A percentile compares a stretch with the other conserved stretches of the same genome.
Evolutionary conservation across 2,797 vertebrate species (phyloP).

Genomic region (Dipus sagitta): DNA sequence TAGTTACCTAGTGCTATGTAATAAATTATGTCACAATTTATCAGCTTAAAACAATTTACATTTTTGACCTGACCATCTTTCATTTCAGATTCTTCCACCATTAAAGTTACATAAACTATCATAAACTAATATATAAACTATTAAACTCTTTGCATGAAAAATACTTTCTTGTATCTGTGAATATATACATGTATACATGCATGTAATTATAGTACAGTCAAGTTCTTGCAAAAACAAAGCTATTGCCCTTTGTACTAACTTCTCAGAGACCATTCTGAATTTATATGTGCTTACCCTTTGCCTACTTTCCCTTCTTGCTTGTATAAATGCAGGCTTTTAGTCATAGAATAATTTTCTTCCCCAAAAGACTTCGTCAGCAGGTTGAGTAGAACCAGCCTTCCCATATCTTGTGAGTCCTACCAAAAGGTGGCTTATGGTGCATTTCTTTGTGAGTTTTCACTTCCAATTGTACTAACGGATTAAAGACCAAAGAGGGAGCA

Average conservation of each 20-base stretch:
- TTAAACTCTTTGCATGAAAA: neutral
- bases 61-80: neutral
- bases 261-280: slow-evolving; percentile 31
- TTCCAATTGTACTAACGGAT: slow-evolving; percentile 73
- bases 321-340: neutral
- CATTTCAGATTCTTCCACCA: neutral
- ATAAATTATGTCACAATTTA: neutral
- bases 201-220: neutral
- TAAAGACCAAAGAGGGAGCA: slow-evolving; percentile 69
- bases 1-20: neutral
- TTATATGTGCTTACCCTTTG: slow-evolving; percentile 9
- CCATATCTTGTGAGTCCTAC: slow-evolving; percentile 37
- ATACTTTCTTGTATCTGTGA: neutral
- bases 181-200: too few relatives aligned
- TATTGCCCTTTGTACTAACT: slow-evolving; percentile 23
- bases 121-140: too few relatives aligned
- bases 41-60: neutral
- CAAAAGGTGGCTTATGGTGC: slow-evolving; percentile 38
- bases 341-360: slow-evolving; percentile 53
- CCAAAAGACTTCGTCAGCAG: slow-evolving; percentile 54
- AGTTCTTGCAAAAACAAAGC: slow-evolving; percentile 1
- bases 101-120: neutral
- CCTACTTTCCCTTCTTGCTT: neutral
- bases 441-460: slow-evolving; percentile 75
- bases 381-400: neutral